Conservation (phyloP, 2,113 vertebrate species). For the Isichthys henryi region DNA sequence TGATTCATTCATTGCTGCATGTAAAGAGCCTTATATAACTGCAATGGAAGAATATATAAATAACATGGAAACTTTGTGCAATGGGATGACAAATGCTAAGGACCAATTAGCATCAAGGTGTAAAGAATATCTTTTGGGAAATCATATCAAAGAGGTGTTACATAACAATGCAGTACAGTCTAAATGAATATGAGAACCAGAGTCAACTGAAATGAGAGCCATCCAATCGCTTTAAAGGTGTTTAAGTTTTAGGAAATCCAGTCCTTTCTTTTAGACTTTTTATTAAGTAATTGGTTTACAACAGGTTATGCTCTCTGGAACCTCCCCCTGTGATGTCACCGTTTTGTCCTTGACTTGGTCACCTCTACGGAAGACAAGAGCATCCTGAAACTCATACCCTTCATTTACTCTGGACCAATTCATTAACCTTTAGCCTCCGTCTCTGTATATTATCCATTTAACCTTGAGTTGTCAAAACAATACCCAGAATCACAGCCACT, state of each 20-base stretch:
- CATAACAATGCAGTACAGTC: background rate
- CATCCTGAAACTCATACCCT: constrained; percentile 7
- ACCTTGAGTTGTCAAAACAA: background rate
- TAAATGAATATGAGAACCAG: background rate
- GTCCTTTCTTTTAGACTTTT: background rate
- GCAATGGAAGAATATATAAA: background rate
- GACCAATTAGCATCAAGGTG: background rate
- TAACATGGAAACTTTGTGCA: background rate
- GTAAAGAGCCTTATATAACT: background rate
- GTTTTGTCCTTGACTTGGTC: constrained; percentile 16
- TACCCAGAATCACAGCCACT: background rate
- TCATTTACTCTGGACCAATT: constrained; percentile 11
- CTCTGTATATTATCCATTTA: constrained; percentile 14
- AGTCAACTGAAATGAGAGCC: background rate
- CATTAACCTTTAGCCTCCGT: constrained; percentile 19
- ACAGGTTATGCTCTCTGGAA: background rate
- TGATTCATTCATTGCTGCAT: background rate
- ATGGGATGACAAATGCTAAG: background rate
- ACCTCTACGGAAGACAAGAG: background rate
- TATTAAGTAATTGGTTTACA: background rate
- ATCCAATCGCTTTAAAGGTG: background rate
- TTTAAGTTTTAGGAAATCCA: background rate
- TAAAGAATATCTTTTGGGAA: background rate
- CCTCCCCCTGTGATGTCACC: background rate
- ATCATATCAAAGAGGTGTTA: background rate